Conservation (phyloP, 2,888 invertebrate species). For the Hirtodrosophila confusa region DNA sequence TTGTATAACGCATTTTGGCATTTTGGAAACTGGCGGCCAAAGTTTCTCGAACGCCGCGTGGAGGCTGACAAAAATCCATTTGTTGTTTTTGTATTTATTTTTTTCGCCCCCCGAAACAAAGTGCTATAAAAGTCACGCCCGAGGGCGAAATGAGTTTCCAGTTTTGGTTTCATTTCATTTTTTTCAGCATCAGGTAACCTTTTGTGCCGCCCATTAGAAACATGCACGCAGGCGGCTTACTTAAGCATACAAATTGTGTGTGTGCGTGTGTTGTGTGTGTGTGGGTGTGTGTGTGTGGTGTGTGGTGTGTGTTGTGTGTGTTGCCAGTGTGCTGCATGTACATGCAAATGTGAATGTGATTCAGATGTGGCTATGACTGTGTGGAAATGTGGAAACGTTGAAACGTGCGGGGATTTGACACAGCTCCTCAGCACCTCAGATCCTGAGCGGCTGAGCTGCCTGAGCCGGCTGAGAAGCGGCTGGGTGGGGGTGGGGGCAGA, state of each 20-base stretch:
- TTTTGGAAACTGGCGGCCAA: conserved; percentile 47
- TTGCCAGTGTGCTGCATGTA: conserved; percentile 19
- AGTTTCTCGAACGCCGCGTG: conserved; percentile 49
- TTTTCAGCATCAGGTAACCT: conserved; percentile 75
- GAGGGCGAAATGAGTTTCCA: conserved; percentile 75
- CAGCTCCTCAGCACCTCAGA: conserved; percentile 26
- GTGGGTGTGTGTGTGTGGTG: conserved; percentile 24
- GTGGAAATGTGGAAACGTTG: conserved; percentile 62
- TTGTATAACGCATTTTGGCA: conserved; percentile 63
- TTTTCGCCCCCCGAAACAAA: conserved; percentile 46
- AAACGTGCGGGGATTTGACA: conserved; percentile 74
- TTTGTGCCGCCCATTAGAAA: conserved; percentile 78
- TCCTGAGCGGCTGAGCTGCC: neutral
- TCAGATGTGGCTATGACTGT: conserved; percentile 39
- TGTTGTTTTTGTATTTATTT: conserved; percentile 23
- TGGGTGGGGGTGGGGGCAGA: conserved; percentile 4
- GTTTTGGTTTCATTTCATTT: conserved; percentile 49
- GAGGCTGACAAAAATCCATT: conserved; percentile 57
- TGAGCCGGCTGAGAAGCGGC: neutral
- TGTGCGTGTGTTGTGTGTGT: conserved; percentile 20
- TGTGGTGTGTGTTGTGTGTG: conserved; percentile 15
- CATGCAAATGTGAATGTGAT: conserved; percentile 70
- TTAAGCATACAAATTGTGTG: conserved; percentile 67
- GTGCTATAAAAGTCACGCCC: conserved; percentile 78
- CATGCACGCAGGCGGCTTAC: conserved; percentile 77